These are phyloP conservation scores for Enteromius radiatus DNA, from an alignment of 2,797 vertebrate genomes.

Conservation along the genomic window DNA sequence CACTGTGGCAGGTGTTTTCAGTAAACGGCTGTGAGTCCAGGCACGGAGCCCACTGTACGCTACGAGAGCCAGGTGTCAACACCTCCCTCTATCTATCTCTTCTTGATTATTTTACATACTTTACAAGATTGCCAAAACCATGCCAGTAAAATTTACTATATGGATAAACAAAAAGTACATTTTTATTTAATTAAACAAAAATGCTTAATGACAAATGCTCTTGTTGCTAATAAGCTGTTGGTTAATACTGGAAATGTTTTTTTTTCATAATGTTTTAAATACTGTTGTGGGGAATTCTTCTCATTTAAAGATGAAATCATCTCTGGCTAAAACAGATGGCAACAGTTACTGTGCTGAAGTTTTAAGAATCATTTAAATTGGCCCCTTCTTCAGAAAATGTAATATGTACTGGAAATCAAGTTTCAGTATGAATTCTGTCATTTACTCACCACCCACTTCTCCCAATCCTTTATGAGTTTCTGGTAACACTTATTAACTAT, in stretches of 20 bases:
- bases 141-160: not conserved
- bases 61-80: slow-evolving; percentile 71
- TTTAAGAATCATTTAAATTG: not conserved
- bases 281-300: not conserved
- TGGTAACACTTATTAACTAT: too few species aligned
- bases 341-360: not conserved
- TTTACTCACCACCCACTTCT: too few species aligned
- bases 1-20: slow-evolving; percentile 68
- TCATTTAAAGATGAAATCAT: not conserved
- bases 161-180: too few species aligned
- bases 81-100: slow-evolving; percentile 50
- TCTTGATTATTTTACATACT: not conserved
- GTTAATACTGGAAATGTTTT: not conserved
- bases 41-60: slow-evolving; percentile 58
- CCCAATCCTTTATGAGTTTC: too few species aligned
- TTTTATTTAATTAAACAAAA: not conserved
- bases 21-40: slow-evolving; percentile 59
- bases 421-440: too few species aligned
- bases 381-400: not conserved
- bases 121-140: not conserved
- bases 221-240: not conserved
- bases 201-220: not conserved
- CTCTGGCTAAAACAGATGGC: not conserved
- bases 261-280: not conserved
- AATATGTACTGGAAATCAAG: too few species aligned